These are phyloP conservation scores for Atrichornis clamosus DNA, from an alignment of 2,113 vertebrate species.

Conservation along the genomic window DNA sequence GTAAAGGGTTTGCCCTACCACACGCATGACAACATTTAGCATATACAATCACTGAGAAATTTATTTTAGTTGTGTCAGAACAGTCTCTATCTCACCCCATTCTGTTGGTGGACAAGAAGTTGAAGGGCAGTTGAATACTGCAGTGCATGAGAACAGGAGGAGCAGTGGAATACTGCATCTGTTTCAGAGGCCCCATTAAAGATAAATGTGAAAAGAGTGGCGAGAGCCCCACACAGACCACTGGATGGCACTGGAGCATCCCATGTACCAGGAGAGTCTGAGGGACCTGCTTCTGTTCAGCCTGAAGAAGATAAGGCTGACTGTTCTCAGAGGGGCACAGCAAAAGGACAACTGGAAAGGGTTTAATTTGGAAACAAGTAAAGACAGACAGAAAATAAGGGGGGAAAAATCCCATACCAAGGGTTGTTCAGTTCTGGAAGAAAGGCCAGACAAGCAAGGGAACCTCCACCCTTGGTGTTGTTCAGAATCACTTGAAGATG, in stretches of 20 bases:
- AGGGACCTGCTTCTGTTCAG: not conserved
- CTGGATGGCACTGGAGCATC: not conserved
- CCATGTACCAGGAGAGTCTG: not conserved
- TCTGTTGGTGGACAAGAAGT: not conserved
- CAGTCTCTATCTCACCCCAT: not conserved
- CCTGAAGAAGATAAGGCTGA: not conserved
- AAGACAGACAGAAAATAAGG: not conserved
- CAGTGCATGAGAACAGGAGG: not conserved
- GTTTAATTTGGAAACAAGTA: not conserved
- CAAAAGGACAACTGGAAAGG: not conserved
- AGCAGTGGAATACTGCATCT: not conserved
- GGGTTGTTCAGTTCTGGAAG: not conserved
- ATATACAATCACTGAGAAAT: not conserved
- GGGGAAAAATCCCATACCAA: not conserved
- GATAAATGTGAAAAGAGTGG: not conserved
- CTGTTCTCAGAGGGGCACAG: not conserved
- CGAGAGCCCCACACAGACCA: not conserved
- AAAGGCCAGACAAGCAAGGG: not conserved
- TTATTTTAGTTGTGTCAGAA: not conserved
- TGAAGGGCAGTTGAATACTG: not conserved
- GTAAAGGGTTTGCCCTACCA: too few species aligned
- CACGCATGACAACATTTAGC: not conserved
- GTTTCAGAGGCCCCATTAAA: not conserved
- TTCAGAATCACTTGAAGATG: not conserved
- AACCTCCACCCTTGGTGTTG: not conserved